These are phyloP conservation scores for Cardiocondyla obscurior DNA, from an alignment of 1,140 invertebrate genomes.

Conservation along the genomic window DNA sequence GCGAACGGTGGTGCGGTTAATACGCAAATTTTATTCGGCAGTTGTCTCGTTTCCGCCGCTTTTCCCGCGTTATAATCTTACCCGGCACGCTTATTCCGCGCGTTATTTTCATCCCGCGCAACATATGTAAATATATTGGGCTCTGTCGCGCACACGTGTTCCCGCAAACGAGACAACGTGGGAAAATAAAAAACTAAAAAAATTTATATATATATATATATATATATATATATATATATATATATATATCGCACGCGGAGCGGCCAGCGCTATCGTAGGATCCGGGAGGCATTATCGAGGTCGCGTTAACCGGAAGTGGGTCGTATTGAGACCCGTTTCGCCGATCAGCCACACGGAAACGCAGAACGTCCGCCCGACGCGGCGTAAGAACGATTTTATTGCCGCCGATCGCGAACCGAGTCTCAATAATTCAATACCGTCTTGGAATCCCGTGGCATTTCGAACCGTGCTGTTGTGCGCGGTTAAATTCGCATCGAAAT, in stretches of 20 bases:
- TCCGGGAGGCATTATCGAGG: not conserved
- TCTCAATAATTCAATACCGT: not conserved
- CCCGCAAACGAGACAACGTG: not conserved
- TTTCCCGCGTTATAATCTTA: constrained; percentile 20
- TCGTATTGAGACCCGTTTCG: constrained; percentile 28
- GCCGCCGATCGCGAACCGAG: not conserved
- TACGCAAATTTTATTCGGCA: constrained; percentile 13
- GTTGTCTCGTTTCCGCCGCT: not conserved
- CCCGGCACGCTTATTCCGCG: not conserved
- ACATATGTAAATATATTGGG: not conserved
- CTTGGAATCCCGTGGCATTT: not conserved
- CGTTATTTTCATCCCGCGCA: constrained; percentile 9
- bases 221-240: no score
- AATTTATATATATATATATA: no score
- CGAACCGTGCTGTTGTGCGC: not conserved
- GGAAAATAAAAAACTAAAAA: no score
- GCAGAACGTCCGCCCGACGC: not conserved
- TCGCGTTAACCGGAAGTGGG: constrained; percentile 10
- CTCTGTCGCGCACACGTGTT: not conserved
- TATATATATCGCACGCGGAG: no score
- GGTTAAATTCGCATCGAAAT: not conserved
- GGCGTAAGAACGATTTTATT: constrained; percentile 26
- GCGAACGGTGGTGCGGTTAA: constrained; percentile 14
- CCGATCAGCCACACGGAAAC: constrained; percentile 6
- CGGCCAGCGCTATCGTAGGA: not conserved